Percentiles rank a stretch among this genome's conserved stretches.
phyloP scores from a whole-genome alignment of 1,140 invertebrate genomes.

The Calosoma granatense region DNA sequence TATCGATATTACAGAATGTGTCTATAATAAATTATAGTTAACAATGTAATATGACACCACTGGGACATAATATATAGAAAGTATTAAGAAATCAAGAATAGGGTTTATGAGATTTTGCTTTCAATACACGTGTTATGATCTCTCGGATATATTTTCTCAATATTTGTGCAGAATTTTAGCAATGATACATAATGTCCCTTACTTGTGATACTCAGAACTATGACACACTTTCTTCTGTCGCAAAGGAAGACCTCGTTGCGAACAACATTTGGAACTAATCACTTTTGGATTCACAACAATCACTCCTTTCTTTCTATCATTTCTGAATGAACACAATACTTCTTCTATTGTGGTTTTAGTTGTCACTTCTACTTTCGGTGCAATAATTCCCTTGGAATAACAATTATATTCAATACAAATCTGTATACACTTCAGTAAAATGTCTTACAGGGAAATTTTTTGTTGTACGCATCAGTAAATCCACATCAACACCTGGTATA shows the following conservation, averaged over 20 bases:
- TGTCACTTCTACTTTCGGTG: constrained; percentile 47
- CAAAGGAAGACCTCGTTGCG: constrained; percentile 16
- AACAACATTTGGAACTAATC: constrained; percentile 19
- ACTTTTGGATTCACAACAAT: constrained; percentile 35
- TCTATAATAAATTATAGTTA: too few relatives aligned
- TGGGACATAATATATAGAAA: too few relatives aligned
- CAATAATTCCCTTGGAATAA: constrained; percentile 41
- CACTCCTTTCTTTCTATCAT: constrained; percentile 7
- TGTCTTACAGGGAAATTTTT: constrained; percentile 49
- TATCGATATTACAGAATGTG: too few relatives aligned
- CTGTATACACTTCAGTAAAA: constrained; percentile 2
- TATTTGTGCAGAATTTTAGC: too few relatives aligned
- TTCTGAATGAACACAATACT: constrained; percentile 23
- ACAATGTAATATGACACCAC: too few relatives aligned
- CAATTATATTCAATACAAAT: constrained; percentile 10
- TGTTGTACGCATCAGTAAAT: constrained; percentile 53
- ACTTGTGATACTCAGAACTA: constrained; percentile 24
- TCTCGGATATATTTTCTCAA: too few relatives aligned
- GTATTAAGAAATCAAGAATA: too few relatives aligned
- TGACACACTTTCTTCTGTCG: constrained; percentile 28
- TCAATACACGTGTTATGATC: too few relatives aligned
- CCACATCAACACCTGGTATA: constrained; percentile 43
- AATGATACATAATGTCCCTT: too few relatives aligned
- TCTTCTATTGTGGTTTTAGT: constrained; percentile 45
- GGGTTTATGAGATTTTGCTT: too few relatives aligned